Base-by-base conservation (phyloP, 2,797 vertebrate species). In the Clarias laeviceps region DNA sequence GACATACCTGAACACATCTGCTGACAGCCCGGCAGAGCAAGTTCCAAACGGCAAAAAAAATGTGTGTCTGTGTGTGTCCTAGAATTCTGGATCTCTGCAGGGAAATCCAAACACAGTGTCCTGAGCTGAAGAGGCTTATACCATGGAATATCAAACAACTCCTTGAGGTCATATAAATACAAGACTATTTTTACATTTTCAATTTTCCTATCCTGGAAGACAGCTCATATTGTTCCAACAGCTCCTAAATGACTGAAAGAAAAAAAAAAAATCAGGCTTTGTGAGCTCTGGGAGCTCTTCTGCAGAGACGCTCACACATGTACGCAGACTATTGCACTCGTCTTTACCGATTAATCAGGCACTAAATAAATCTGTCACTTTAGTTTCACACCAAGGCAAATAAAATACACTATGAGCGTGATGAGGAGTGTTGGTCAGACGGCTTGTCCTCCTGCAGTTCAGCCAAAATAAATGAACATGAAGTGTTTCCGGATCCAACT, bases 241-340 rank as follows among this genome's bases (percentile, higher is more conserved):
- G 86, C 70, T 86, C 68, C 24, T 70, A 74, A 80, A 86, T 57
- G 74, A 92, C 90, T 93, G 91, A 84, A 66, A 27, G 61, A n/a
- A n/a, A n/a, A 40, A 40, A 40, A 40, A 37, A 37, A 40, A 94
- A 85, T 73, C 68, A n/a, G 5, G 68, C 57, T 72, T 70, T 83
- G 37, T 78, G 27, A 32, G 73, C 93, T 94, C 93, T 93, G 93
- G 90, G 91, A 54, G 92, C 91, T 91, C 91, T 92, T 68, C 34
- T 54, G 56, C 40, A 83, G 27, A 80, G 56, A 80, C 74, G 56
- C 37, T 64, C 34, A 66, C 7, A 57, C 24, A 74, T n/a, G 34
- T 34, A 79, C 27, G 40, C 57, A 70, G 45, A 82, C 57, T 34
- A 82, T 68, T 85, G 81, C 65, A 66, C 81, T 86, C 84, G 84